Base-by-base conservation (phyloP, 2,888 invertebrate genomes). In the Limenitis arthemis region DNA sequence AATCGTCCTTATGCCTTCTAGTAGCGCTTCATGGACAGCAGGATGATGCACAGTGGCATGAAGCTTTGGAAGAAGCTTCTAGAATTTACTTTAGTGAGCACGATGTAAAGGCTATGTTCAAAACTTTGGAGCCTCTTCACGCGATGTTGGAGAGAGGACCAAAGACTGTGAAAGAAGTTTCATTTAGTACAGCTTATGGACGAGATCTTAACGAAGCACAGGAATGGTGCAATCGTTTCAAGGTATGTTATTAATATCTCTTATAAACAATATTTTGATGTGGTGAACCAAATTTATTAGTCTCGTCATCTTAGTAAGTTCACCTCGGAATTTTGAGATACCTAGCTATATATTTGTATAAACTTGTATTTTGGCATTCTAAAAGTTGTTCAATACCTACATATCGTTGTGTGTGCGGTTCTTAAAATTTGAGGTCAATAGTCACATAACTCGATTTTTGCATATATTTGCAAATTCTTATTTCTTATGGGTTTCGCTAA, bases 91-190 rank as follows among this genome's bases (percentile, higher is more conserved):
- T 99, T 76, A 98, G 97, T 4, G 99, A 99, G 75, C 90, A 94
- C 54, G 98, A 99, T 73, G 94, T 97, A 0, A 93, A 94, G 56
- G 98, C 96, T 6, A 99, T 99, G 99, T 94, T 99, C 70, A 94
- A 94, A 60, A 95, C 96, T 0, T 80, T 99, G 54, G 97, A 98
- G 67, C 99, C 99, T 0, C 77, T 99, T 44, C 99, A 99, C 72
- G 91, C 92, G 1, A 94, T 98, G 94, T 86, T 99, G 68, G 97
- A 98, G 65, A 88, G 94, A 44, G 99, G 98, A 0, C 97, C 98
- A 1, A 94, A 96, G 72, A 99, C 99, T 0, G 77, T 97, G 30
- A 99, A 99, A 70, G 99, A 99, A 76, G 96, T 95, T 0, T 97
- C 98, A 6, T 99, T 99, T 79, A 94, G 92, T 67, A 97, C 97